Evolutionary conservation across 1,140 invertebrate species (phyloP), one percentile per base, ranked within the genome.

Genomic region (Temnothorax curvispinosus): DNA sequence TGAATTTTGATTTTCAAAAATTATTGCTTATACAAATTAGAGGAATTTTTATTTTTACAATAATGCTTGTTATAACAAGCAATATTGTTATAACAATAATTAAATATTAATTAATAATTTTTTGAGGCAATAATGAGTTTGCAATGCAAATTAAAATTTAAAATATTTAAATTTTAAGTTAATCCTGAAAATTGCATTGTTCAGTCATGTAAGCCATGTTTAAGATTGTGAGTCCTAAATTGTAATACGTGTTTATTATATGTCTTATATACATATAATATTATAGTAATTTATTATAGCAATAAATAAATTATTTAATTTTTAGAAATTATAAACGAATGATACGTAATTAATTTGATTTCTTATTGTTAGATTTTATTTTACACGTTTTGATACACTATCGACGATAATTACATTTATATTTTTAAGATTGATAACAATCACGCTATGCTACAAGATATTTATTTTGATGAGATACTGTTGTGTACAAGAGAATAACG

Each of bases 241-340:
- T 41, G 4, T n/a, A 41, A 41, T 27, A 62, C 32, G 5, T 62
- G 0, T 27, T 75, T 58, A 7, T 38, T 27, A 27, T 2, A 32
- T 27, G 41, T 44, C 41, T 44, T 2, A 44, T 44, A 27, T 27
- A 27, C 27, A 44, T 44, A 44, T 44, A 44, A 44, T 44, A 44
- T 44, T 44, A 44, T 9, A 44, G 41, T 8, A 44, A 0, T 15
- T 58, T 58, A 7, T 21, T 6, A 32, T 27, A 60, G 8, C 13
- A 77, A 47, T 62, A 47, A 77, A 62, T 15, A 27, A 60, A 60
- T 76, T 27, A 60, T 27, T 60, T 54, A 41, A 38, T 38, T 56
- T 8, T 27, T 35, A 18, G 0, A 44, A 58, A 75, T 75, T 41
- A 44, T 77, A 44, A 44, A 9, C 41, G 8, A 44, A 71, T 15